Evolutionary conservation across 2,888 invertebrate species (phyloP).

Genomic region (Drosophila austrosaltans): DNA sequence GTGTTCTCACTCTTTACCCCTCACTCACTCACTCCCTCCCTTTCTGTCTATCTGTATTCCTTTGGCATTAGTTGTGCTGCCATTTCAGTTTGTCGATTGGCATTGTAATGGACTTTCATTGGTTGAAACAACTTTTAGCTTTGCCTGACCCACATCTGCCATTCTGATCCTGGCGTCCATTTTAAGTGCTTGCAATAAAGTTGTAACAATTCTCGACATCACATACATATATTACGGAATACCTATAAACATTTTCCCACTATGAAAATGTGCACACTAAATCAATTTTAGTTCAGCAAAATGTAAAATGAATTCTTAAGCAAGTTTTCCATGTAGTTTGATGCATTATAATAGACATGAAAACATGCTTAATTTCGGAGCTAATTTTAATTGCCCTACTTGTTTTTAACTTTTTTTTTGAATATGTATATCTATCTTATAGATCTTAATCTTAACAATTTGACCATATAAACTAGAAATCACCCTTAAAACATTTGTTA

Average conservation of each 20-base stretch:
- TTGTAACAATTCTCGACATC: neutral
- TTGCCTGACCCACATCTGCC: conserved; percentile 65
- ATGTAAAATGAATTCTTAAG: neutral
- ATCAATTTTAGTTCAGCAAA: neutral
- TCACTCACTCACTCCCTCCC: conserved; percentile 33
- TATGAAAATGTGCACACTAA: neutral
- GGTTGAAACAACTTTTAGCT: conserved; percentile 49
- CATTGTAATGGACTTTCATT: conserved; percentile 70
- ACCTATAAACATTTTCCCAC: neutral
- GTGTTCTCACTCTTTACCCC: conserved; percentile 11
- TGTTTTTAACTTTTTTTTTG: no score
- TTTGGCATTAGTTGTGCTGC: conserved; percentile 45
- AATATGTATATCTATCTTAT: no score
- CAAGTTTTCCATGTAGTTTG: no score
- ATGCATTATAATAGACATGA: no score
- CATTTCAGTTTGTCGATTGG: conserved; percentile 64
- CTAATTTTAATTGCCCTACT: no score
- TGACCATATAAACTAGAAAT: no score
- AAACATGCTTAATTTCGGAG: no score
- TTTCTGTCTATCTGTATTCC: neutral
- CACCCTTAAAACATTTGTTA: no score
- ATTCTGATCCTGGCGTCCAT: conserved; percentile 52
- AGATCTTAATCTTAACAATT: no score
- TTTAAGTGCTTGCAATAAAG: conserved; percentile 67
- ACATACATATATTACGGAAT: conserved; percentile 1